phyloP scores from a whole-genome alignment of 2,888 invertebrate genomes.

The Phasia obesa region DNA sequence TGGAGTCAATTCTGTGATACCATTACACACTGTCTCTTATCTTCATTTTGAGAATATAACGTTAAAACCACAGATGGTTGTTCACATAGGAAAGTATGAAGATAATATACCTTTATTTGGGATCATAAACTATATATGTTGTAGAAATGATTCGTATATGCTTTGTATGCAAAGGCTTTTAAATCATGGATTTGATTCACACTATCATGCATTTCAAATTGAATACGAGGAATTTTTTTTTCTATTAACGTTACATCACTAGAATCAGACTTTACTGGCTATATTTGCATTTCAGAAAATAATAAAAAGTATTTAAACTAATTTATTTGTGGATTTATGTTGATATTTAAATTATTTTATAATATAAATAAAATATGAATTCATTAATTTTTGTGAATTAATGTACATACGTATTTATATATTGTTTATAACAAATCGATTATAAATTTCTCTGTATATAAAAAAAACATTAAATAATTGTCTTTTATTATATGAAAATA shows the following conservation, averaged over 20 bases:
- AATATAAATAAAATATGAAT: too few species aligned
- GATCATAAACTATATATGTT: conserved; percentile 4
- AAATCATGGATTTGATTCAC: conserved; percentile 1
- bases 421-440: too few species aligned
- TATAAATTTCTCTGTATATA: too few species aligned
- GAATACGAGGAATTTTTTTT: conserved; percentile 13
- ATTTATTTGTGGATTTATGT: too few species aligned
- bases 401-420: too few species aligned
- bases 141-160: neutral
- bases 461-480: too few species aligned
- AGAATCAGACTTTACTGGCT: neutral
- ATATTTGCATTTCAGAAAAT: neutral
- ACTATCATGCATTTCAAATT: neutral
- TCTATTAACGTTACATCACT: neutral
- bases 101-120: conserved; percentile 34
- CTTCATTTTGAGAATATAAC: conserved; percentile 21
- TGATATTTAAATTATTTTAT: too few species aligned
- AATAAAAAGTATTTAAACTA: neutral
- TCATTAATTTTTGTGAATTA: too few species aligned
- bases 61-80: conserved; percentile 24
- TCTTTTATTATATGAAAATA: too few species aligned
- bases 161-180: neutral
- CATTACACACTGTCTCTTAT: conserved; percentile 6
- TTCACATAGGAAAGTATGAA: conserved; percentile 25
- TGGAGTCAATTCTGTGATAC: conserved; percentile 13